Percentiles rank a stretch among this genome's conserved stretches.
Evolutionary conservation across 2,888 invertebrate genomes (phyloP).

Genomic region (Augiades crinisus): DNA sequence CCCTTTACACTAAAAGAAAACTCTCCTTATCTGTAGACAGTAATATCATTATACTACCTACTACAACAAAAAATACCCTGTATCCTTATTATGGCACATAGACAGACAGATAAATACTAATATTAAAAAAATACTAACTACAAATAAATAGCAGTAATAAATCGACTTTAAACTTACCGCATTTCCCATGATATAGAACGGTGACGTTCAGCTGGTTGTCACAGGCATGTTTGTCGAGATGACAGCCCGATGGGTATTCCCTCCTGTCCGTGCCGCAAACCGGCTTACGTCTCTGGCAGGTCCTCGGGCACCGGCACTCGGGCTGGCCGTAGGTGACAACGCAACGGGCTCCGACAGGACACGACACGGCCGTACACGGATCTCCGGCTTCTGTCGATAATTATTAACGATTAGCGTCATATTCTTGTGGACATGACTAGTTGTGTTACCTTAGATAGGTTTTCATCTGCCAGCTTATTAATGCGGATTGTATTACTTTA

Average conservation of each 20-base stretch:
- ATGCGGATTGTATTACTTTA: background rate
- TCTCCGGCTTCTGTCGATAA: conserved; percentile 82
- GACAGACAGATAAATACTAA: no score
- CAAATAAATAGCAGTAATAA: background rate
- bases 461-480: background rate
- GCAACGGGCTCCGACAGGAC: conserved; percentile 87
- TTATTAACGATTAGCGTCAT: background rate
- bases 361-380: conserved; percentile 86
- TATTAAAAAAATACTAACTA: no score
- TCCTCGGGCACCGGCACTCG: conserved; percentile 82
- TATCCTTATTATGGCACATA: no score
- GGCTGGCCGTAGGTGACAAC: conserved; percentile 84
- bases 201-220: conserved; percentile 87
- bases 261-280: conserved; percentile 94
- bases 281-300: conserved; percentile 86
- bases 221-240: conserved; percentile 91
- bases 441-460: no score
- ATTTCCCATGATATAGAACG: conserved; percentile 91
- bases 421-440: no score
- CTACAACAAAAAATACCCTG: no score
- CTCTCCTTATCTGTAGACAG: no score
- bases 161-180: conserved; percentile 84
- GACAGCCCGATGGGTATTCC: conserved; percentile 92
- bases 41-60: no score
- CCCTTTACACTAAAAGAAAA: background rate